These are phyloP conservation scores for Lithosia quadra DNA, from an alignment of 2,888 invertebrate genomes.

Conservation along the genomic window DNA sequence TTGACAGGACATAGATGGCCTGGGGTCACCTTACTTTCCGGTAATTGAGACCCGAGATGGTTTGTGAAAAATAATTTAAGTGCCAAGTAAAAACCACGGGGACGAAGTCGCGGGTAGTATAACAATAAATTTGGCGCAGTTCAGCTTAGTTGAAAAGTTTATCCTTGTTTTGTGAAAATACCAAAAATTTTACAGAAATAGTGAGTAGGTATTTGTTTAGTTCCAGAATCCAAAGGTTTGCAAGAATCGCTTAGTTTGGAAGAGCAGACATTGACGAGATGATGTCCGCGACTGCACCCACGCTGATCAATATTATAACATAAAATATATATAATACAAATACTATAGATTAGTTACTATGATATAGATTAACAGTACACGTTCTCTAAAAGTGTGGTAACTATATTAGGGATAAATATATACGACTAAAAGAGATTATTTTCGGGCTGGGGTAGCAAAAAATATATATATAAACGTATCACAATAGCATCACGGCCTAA, in stretches of 20 bases:
- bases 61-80: too few species aligned
- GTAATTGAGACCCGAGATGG: too few species aligned
- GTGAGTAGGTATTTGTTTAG: conserved; percentile 17
- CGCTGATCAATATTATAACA: too few species aligned
- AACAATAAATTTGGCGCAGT: conserved; percentile 42
- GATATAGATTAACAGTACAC: too few species aligned
- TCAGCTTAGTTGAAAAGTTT: conserved; percentile 34
- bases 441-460: not conserved
- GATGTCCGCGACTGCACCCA: too few species aligned
- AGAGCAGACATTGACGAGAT: too few species aligned
- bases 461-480: not conserved
- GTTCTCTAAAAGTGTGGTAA: not conserved
- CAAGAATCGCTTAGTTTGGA: not conserved
- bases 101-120: too few species aligned
- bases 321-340: too few species aligned
- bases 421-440: not conserved
- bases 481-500: conserved; percentile 2
- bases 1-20: too few species aligned
- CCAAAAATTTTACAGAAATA: conserved; percentile 20
- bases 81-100: too few species aligned
- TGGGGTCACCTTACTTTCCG: too few species aligned
- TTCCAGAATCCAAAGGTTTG: conserved; percentile 13
- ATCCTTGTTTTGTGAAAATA: conserved; percentile 20
- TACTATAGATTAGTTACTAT: too few species aligned
- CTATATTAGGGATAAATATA: not conserved